Conservation (phyloP, 2,113 vertebrate species). For the Rhabdornis inornatus region DNA sequence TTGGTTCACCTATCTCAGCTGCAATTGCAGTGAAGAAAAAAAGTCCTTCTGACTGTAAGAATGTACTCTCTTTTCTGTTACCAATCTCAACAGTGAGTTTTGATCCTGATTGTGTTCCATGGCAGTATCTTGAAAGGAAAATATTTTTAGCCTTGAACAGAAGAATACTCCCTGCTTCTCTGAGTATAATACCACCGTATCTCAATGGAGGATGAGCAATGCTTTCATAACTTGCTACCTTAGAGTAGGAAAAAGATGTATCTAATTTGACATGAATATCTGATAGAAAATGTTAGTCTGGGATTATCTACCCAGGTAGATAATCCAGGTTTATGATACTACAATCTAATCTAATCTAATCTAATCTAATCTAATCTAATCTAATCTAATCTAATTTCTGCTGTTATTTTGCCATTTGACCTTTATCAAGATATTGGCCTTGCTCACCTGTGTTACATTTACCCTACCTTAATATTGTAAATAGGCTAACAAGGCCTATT, state of each 20-base stretch:
- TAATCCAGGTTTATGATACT: not conserved
- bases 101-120: not conserved
- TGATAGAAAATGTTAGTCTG: not conserved
- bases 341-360: not conserved
- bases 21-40: not conserved
- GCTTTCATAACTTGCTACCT: not conserved
- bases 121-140: not conserved
- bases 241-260: not conserved
- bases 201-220: not conserved
- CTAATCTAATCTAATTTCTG: not conserved
- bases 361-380: not conserved
- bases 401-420: not conserved
- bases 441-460: not conserved
- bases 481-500: not conserved
- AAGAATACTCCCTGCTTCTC: not conserved
- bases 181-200: not conserved
- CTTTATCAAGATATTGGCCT: not conserved
- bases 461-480: not conserved
- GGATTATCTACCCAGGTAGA: not conserved
- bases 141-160: slow-evolving; percentile 7
- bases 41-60: not conserved
- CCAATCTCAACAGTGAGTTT: not conserved
- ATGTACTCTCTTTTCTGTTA: not conserved
- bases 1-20: slow-evolving; percentile 6
- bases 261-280: not conserved